Evolutionary conservation across 2,113 vertebrate genomes (phyloP), one percentile per base, ranked within the genome.

Genomic region (Hydropotes inermis): DNA sequence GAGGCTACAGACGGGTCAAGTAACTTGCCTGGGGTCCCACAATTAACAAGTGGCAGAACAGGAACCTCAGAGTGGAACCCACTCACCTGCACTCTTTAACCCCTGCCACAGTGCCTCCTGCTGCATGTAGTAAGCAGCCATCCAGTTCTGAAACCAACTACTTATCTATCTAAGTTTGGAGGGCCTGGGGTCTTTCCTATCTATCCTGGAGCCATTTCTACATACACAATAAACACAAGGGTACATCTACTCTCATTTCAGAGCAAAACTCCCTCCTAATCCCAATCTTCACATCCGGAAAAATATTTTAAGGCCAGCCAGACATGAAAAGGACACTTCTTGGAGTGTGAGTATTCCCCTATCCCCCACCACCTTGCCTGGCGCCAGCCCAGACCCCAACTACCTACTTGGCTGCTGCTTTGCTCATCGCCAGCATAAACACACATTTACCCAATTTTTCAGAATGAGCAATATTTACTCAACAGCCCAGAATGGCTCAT

Each of bases 391-490:
- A 89, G 91, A 84, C 64, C 64, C 91, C 91, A 87, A 16, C 74
- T 92, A 96, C 94, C 90, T 81, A 54, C 84, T 89, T 93, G 95
- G 61, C 94, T 76, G 57, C 33, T 33, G 45, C 78, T 70, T 67
- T 15, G 30, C 64, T 89, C 61, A 1, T 64, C 14, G 5, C 85
- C 79, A 91, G 91, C 30, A 2, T 84, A 97, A 97, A 97, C 76
- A 97, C 96, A 97, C 85, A 95, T 96, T 98, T 96, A 90, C 90
- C 88, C 97, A 89, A 94, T 97, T 96, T 97, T 97, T 97, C 96
- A 93, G 95, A 97, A 97, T 85, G 91, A 97, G 47, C 76, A 93
- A 79, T 95, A 91, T 97, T 96, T 97, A 97, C 82, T 98, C 95
- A 96, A 89, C 91, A 97, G 91, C 94, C 83, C 87, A 78, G 61